phyloP scores from a whole-genome alignment of 1,140 invertebrate species.

The Samia ricini region DNA sequence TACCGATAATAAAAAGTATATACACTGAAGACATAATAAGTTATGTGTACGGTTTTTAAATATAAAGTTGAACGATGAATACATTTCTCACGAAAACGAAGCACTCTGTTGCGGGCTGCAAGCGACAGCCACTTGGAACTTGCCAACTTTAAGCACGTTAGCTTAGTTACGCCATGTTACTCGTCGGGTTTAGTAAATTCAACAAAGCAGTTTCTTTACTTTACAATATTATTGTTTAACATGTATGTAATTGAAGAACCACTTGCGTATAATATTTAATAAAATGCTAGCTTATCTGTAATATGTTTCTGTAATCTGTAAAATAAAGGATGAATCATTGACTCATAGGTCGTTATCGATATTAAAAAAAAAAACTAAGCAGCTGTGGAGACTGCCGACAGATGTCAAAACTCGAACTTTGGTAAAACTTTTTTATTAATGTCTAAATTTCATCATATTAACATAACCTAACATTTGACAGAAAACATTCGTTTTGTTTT shows the following conservation, averaged over 20 bases:
- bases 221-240: not conserved
- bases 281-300: not conserved
- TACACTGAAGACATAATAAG: too few species aligned
- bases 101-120: constrained; percentile 3
- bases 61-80: not conserved
- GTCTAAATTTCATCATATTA: too few species aligned
- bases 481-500: too few species aligned
- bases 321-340: too few species aligned
- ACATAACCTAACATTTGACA: too few species aligned
- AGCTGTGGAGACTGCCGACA: too few species aligned
- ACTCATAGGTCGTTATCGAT: too few species aligned
- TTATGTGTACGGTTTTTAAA: not conserved
- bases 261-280: not conserved
- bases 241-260: not conserved
- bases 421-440: too few species aligned
- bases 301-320: too few species aligned
- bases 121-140: constrained; percentile 26
- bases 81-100: not conserved
- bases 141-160: constrained; percentile 30
- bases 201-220: not conserved
- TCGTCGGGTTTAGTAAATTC: not conserved
- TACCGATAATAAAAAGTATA: too few species aligned
- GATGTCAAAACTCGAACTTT: too few species aligned
- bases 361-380: too few species aligned
- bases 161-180: constrained; percentile 18